Evolutionary conservation across 2,113 vertebrate genomes (phyloP), one percentile per base, ranked within the genome.

Genomic region (Phrynocephalus versicolor): DNA sequence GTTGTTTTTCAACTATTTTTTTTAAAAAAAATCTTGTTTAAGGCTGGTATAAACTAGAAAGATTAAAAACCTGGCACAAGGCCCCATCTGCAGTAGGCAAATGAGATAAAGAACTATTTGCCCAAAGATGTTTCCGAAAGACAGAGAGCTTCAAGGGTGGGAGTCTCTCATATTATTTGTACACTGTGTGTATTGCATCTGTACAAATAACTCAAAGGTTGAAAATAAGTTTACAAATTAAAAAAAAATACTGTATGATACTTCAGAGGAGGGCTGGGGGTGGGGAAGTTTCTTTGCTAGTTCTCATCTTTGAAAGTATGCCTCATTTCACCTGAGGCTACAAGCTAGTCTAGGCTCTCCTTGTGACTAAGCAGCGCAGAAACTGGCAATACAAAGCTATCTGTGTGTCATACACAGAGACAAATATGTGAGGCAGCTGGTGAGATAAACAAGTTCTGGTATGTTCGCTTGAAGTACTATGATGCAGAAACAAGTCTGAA

Each of bases 241-340:
- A 0, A 67, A 6, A 65, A n/a, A n/a, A n/a, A n/a, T n/a, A n/a
- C n/a, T n/a, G n/a, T 72, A 87, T 30, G 30, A 0, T 0, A 6
- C 41, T 87, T 89, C 45, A n/a, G 64, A 18, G 74, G 7, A 13
- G 55, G 30, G 23, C 6, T 83, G 62, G 71, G 83, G 27, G 25
- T 58, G 71, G 18, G 55, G 55, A 81, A 74, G 35, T 33, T 89
- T 90, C n/a, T 19, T 77, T 30, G 9, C 86, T 78, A 18, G 78
- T 90, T 91, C 84, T 90, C 90, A 86, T 82, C 45, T 82, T 72
- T 60, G 87, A 80, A 91, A 91, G 87, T 89, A 86, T 78, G 85
- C 74, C 84, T 71, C 39, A 82, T 83, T 86, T 88, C 51, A 94
- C 89, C 89, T 91, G 86, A 87, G 88, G 82, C 88, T 89, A 85